These are phyloP conservation scores for Agelastica alni DNA, from an alignment of 2,888 invertebrate genomes.

Conservation along the genomic window DNA sequence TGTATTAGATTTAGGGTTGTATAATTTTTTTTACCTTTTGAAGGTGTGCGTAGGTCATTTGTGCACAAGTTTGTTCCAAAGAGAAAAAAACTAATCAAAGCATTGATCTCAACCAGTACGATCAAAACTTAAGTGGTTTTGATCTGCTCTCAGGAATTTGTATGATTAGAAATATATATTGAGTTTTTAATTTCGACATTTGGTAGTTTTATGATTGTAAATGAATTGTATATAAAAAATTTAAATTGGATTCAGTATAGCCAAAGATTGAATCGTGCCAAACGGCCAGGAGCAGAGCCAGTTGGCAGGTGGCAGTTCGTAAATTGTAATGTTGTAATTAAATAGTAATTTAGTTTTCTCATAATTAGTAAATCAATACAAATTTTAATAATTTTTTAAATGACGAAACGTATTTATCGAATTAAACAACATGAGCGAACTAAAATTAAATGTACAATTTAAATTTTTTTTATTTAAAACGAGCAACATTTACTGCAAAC, in stretches of 20 bases:
- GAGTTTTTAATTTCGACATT: conserved; percentile 27
- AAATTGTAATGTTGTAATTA: too few relatives aligned
- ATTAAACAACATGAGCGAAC: too few relatives aligned
- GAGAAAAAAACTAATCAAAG: conserved; percentile 57
- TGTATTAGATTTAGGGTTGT: conserved; percentile 46
- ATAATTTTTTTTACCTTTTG: conserved; percentile 31
- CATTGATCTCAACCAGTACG: conserved; percentile 55
- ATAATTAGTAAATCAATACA: too few relatives aligned
- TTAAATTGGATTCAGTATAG: conserved; percentile 55
- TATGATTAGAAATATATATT: conserved; percentile 35
- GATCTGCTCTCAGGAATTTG: conserved; percentile 55
- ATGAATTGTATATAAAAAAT: conserved; percentile 44
- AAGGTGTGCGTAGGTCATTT: conserved; percentile 49
- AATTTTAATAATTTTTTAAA: too few relatives aligned
- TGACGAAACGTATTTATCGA: too few relatives aligned
- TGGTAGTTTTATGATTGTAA: conserved; percentile 40
- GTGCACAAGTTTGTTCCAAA: conserved; percentile 53
- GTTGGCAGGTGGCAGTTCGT: conserved; percentile 23
- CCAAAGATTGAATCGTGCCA: conserved; percentile 54
- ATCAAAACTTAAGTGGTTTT: conserved; percentile 27
- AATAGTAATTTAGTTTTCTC: too few relatives aligned
- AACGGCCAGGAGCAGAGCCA: conserved; percentile 41
- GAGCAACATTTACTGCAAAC: too few relatives aligned
- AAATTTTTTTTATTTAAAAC: too few relatives aligned
- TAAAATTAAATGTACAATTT: too few relatives aligned